Percentiles rank a stretch among this genome's conserved stretches.
phyloP scores from a whole-genome alignment of 2,888 invertebrate genomes.

The Argyresthia albistria region DNA sequence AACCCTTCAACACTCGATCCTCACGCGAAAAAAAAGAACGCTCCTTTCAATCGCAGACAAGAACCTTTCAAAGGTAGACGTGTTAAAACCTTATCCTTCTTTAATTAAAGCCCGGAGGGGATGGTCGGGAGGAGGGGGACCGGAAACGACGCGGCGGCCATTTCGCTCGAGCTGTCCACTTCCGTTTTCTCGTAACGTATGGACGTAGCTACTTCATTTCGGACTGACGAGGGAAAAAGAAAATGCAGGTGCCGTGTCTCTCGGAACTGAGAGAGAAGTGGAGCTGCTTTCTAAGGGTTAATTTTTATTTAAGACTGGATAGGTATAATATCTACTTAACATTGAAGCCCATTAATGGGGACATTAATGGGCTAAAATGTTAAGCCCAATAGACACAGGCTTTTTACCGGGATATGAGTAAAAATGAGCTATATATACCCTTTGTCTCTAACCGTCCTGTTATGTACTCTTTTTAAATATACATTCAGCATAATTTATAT shows the following conservation, averaged over 20 bases:
- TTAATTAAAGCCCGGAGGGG: constrained; percentile 52
- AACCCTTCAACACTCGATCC: constrained; percentile 4
- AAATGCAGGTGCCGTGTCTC: constrained; percentile 38
- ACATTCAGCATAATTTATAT: too few relatives aligned
- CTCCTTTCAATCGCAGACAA: constrained; percentile 29
- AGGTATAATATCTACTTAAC: too few relatives aligned
- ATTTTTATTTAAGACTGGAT: too few relatives aligned
- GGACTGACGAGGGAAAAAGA: constrained; percentile 52
- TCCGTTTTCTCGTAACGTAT: constrained; percentile 43
- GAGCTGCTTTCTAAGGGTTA: constrained; percentile 18
- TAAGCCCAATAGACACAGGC: too few relatives aligned
- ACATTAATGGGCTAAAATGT: too few relatives aligned
- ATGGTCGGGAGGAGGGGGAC: constrained; percentile 15
- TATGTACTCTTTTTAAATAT: too few relatives aligned
- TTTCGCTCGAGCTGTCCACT: constrained; percentile 54
- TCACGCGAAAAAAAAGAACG: constrained; percentile 21
- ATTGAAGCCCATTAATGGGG: too few relatives aligned
- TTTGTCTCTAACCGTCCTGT: too few relatives aligned
- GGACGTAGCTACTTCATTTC: constrained; percentile 60
- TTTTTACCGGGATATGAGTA: too few relatives aligned
- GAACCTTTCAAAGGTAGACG: constrained; percentile 42
- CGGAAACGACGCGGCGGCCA: constrained; percentile 37
- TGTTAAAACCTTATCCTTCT: constrained; percentile 64
- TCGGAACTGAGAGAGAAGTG: constrained; percentile 25
- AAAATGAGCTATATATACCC: too few relatives aligned